phyloP scores from a whole-genome alignment of 2,797 vertebrate genomes.

The Coccyzus lansbergi region DNA sequence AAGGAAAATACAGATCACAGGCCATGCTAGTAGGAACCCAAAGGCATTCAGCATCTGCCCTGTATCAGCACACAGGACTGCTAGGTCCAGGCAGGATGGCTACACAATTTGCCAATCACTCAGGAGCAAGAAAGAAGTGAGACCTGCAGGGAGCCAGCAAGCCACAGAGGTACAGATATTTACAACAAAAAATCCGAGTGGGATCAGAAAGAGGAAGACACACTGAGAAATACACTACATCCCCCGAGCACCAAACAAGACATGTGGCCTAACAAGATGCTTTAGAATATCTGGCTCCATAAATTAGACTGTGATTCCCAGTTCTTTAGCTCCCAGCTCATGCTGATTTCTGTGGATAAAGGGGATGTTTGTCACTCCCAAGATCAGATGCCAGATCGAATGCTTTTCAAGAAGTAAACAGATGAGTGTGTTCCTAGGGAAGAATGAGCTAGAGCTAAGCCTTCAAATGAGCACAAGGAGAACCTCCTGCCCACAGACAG shows the following conservation, averaged over 20 bases:
- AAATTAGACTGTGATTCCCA: constrained; percentile 36
- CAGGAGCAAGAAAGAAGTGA: constrained; percentile 12
- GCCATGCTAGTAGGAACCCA: not conserved
- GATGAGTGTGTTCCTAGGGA: constrained; percentile 52
- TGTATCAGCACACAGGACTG: not conserved
- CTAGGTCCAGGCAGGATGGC: not conserved
- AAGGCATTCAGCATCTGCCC: not conserved
- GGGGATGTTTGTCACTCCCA: constrained; percentile 45
- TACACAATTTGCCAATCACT: not conserved
- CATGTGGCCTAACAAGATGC: constrained; percentile 1
- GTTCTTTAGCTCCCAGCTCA: constrained; percentile 34
- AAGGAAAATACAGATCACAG: constrained; percentile 1
- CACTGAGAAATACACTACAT: not conserved
- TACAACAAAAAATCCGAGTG: constrained; percentile 26
- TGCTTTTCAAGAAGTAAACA: constrained; percentile 51
- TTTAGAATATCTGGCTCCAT: constrained; percentile 51
- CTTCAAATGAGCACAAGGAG: constrained; percentile 69
- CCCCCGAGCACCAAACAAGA: constrained; percentile 1
- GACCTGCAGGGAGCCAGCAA: constrained; percentile 60
- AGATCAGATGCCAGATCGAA: constrained; percentile 7
- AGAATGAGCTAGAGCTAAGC: constrained; percentile 48
- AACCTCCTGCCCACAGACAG: constrained; percentile 77
- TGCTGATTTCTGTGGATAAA: constrained; percentile 41
- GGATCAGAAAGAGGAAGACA: not conserved
- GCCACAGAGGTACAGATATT: constrained; percentile 51